A percentile compares a stretch with the other conserved stretches of the same genome.
These are phyloP conservation scores for Sinocyclocheilus anshuiensis DNA, from an alignment of 2,113 vertebrate species.

Conservation along the genomic window DNA sequence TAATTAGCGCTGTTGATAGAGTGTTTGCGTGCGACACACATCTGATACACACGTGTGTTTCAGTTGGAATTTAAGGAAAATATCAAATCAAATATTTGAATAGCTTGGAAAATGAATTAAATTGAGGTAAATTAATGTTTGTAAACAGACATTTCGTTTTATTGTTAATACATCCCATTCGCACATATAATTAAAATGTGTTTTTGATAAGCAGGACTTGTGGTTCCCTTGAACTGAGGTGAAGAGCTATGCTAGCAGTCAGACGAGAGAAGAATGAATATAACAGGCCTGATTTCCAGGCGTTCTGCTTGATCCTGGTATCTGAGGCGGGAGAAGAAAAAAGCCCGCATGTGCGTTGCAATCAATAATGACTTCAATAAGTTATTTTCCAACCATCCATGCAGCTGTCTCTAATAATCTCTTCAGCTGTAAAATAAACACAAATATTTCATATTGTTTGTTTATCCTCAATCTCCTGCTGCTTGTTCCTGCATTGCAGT, in stretches of 20 bases:
- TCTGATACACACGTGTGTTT: constrained; percentile 14
- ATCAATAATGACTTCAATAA: constrained; percentile 38
- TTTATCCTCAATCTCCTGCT: constrained; percentile 32
- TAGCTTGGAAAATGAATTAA: constrained; percentile 8
- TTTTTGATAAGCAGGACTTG: not conserved
- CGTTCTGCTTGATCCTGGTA: not conserved
- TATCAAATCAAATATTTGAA: constrained; percentile 46
- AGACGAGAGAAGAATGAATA: not conserved
- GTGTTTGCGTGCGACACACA: constrained; percentile 46
- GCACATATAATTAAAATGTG: not conserved
- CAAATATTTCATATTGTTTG: constrained; percentile 38
- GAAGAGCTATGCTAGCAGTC: not conserved
- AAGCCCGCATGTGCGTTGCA: not conserved
- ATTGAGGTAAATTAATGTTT: constrained; percentile 33
- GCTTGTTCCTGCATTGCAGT: constrained; percentile 54
- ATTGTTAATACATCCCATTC: not conserved
- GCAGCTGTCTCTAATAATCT: constrained; percentile 26
- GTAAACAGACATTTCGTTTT: constrained; percentile 22
- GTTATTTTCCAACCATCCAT: constrained; percentile 15
- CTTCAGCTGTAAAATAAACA: constrained; percentile 27
- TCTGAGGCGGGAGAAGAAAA: not conserved
- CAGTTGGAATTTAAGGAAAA: constrained; percentile 8
- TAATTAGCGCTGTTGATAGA: constrained; percentile 63
- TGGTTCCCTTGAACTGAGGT: not conserved
- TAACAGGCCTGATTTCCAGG: constrained; percentile 10